Conservation (phyloP, 1,140 invertebrate genomes). For the Pectinophora gossypiella region DNA sequence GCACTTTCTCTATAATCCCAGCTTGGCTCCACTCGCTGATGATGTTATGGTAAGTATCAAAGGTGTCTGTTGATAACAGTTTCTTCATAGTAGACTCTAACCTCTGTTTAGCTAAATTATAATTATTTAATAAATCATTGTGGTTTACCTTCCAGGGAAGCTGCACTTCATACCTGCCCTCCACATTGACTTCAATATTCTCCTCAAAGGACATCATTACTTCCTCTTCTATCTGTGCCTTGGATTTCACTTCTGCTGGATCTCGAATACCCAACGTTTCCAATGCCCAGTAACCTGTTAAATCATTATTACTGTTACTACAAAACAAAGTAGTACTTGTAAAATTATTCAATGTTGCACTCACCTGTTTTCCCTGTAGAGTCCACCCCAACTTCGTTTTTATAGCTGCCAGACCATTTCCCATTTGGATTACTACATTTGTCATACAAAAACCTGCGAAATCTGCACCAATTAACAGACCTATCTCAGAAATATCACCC, state of each 20-base stretch:
- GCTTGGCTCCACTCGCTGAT: slow-evolving; percentile 39
- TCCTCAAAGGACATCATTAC: slow-evolving; percentile 14
- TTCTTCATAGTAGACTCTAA: slow-evolving; percentile 23
- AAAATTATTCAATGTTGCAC: not conserved
- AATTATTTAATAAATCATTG: slow-evolving; percentile 30
- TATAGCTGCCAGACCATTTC: slow-evolving; percentile 1
- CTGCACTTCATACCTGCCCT: slow-evolving; percentile 11
- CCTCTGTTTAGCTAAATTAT: slow-evolving; percentile 37
- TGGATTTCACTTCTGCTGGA: slow-evolving; percentile 27
- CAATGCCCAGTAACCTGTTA: slow-evolving; percentile 29
- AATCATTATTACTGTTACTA: too few relatives aligned
- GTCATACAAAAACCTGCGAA: not conserved
- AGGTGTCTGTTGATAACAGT: slow-evolving; percentile 21
- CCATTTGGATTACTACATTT: not conserved
- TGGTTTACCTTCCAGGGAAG: slow-evolving; percentile 2
- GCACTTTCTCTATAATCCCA: slow-evolving; percentile 22
- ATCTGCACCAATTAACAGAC: not conserved
- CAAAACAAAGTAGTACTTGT: not conserved
- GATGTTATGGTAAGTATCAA: slow-evolving; percentile 36
- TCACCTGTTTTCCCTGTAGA: slow-evolving; percentile 10
- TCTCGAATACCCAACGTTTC: slow-evolving; percentile 52
- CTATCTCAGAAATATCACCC: too few relatives aligned
- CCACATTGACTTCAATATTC: not conserved
- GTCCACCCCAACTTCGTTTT: slow-evolving; percentile 15
- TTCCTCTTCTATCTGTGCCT: not conserved